Evolutionary conservation across 2,888 invertebrate genomes (phyloP), one percentile per base, ranked within the genome.

Genomic region (Conus canariensis): DNA sequence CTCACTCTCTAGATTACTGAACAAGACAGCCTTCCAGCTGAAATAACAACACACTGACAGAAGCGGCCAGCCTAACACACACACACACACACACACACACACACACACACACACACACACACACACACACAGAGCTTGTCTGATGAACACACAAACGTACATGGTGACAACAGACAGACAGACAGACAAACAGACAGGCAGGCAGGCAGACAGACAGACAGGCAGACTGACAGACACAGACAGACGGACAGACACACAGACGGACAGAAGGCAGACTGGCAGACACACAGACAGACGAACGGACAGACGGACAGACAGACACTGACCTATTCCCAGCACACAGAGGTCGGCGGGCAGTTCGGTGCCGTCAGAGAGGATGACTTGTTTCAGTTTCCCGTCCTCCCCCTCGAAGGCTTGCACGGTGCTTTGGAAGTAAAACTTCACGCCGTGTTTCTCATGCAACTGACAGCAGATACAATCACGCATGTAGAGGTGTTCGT

Each of bases 321-420:
- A 74, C 74, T n/a, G n/a, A 74, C 74, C 74, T 9, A 74, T n/a
- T 74, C 74, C 74, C 74, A 74, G 74, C 7, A 74, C 74, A 25
- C 74, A 74, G n/a, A 74, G 8, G 25, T 74, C 25, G 10, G 74
- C 74, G n/a, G 22, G n/a, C n/a, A 74, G 74, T 10, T 2, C 25
- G 10, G 74, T 74, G 8, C 74, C 74, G n/a, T 74, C 74, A 74
- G n/a, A n/a, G n/a, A 74, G 74, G 6, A 74, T n/a, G 10, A n/a
- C 74, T 74, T 25, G 74, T 74, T 74, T 74, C 74, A 74, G n/a
- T n/a, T 74, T 74, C 10, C 74, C 74, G 74, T n/a, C 74, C 74
- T 74, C 74, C 74, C 74, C n/a, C 74, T n/a, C 74, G 8, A 74
- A 74, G 8, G 0, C 9, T n/a, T 74, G 6, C 10, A 74, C n/a